Base-by-base conservation (phyloP, 2,888 invertebrate species). In the Diaperis boleti region DNA sequence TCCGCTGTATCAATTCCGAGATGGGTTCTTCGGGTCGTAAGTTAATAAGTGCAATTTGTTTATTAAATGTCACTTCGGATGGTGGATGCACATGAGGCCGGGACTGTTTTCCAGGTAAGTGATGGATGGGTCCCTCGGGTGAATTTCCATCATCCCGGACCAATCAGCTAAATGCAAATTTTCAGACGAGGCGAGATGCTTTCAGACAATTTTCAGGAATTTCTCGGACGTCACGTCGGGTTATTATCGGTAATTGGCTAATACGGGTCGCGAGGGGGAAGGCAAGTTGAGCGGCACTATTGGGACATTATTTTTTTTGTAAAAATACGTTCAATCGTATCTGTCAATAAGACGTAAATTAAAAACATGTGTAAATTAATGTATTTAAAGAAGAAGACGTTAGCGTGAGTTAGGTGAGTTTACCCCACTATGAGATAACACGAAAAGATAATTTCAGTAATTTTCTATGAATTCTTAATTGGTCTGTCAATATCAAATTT, bases 81-180 rank as follows among this genome's bases (percentile, higher is more conserved):
- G 42, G 42, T 57, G 47, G 69, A 66, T 68, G 69, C 70, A 71
- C 69, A 67, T 66, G 62, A 64, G 68, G 67, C 64, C 68, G 56
- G 60, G 65, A 47, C 35, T 63, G 68, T 67, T 66, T 64, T 61
- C 50, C 69, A 73, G 71, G 74, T 75, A 74, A 75, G 73, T 74
- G 74, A 75, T 74, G 73, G 73, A 75, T 75, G 73, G 68, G 65
- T 70, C 75, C 70, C 74, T 44, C 47, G 75, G 66, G 74, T 65
- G 62, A 68, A 67, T 66, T 72, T 74, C 72, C 72, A 72, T 74
- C 74, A 74, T 71, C 67, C 69, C 69, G 60, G 66, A 67, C 73
- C 73, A 75, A 75, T 75, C 75, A 74, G 68, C 71, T 67, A 74
- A 75, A 75, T 75, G 75, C 72, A 74, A 75, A 75, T 75, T 75